Evolutionary conservation across 2,113 vertebrate species (phyloP), one percentile per base, ranked within the genome.

Genomic region (Pangasianodon gigas): DNA sequence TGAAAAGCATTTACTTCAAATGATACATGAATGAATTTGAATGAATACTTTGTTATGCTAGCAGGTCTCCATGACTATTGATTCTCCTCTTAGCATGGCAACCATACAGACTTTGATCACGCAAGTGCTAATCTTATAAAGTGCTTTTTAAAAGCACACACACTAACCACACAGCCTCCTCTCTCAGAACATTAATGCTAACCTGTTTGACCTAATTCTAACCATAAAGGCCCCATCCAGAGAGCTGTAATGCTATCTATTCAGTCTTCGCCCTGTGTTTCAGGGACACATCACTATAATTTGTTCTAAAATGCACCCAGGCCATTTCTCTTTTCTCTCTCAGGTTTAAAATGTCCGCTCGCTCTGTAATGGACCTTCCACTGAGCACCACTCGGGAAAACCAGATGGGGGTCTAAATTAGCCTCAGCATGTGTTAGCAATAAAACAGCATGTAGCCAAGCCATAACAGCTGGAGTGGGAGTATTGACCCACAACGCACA

Each of bases 361-460:
- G 6, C 32, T 37, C 69, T 58, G 51, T 87, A 77, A 75, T 58
- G 69, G 51, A 58, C 32, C 52, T 58, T 77, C 52, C 51, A 75
- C 14, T 24, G n/a, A 87, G 69, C 21, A 0, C 32, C 32, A 62
- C 51, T 58, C 8, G 10, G 52, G 85, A 77, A 58, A 77, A 77
- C 32, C 85, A 87, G 85, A 87, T 29, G 85, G 69, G 69, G 51
- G 48, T 56, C 54, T 87, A 87, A 87, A 87, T 87, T 74, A 87
- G 51, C n/a, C 69, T 77, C 85, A 75, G 85, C 85, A 77, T 77
- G 85, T 75, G 85, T 87, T 74, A 58, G 52, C 52, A 56, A 56
- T 87, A 86, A 74, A 71, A 37, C 67, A 52, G 65, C 51, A 37
- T 37, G 51, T 52, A 69, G 67, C 67, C 67, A 44, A 87, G 67